Conservation (phyloP, 2,797 vertebrate species). For the Typhlichthys subterraneus region DNA sequence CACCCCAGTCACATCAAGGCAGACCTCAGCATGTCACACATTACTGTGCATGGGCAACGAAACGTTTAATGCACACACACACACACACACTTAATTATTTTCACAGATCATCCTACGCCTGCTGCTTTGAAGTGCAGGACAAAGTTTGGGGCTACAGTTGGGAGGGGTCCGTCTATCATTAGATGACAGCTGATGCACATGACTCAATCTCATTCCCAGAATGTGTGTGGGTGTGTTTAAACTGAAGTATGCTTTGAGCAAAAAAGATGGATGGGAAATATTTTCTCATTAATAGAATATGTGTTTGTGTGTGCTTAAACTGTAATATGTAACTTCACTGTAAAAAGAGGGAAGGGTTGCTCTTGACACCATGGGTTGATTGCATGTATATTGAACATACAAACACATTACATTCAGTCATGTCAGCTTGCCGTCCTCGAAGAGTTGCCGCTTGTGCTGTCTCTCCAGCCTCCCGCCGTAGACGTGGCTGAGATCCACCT, state of each 20-base stretch:
- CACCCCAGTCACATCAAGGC: constrained; percentile 41
- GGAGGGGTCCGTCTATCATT: constrained; percentile 22
- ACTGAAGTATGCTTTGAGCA: constrained; percentile 2
- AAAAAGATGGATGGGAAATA: constrained; percentile 56
- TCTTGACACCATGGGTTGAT: too few species aligned
- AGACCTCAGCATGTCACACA: constrained; percentile 50
- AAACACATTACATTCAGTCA: constrained; percentile 16
- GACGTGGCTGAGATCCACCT: constrained; percentile 94
- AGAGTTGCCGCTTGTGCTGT: constrained; percentile 90
- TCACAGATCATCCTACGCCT: constrained; percentile 36
- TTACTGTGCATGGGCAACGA: constrained; percentile 34
- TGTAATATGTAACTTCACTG: too few species aligned
- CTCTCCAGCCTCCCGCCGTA: constrained; percentile 90
- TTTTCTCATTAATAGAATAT: constrained; percentile 3
- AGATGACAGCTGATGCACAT: constrained; percentile 56
- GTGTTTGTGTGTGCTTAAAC: too few species aligned
- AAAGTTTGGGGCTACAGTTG: constrained; percentile 28
- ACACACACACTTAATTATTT: constrained; percentile 50
- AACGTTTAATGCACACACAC: constrained; percentile 49
- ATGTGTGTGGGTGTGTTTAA: constrained; percentile 16
- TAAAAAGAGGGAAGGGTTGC: too few species aligned
- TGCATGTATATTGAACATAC: too few species aligned
- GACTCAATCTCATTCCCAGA: constrained; percentile 45
- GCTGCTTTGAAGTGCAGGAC: constrained; percentile 43
- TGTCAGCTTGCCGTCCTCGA: constrained; percentile 91